Evolutionary conservation across 2,113 vertebrate species (phyloP).

Genomic region (Malurus cyaneus): DNA sequence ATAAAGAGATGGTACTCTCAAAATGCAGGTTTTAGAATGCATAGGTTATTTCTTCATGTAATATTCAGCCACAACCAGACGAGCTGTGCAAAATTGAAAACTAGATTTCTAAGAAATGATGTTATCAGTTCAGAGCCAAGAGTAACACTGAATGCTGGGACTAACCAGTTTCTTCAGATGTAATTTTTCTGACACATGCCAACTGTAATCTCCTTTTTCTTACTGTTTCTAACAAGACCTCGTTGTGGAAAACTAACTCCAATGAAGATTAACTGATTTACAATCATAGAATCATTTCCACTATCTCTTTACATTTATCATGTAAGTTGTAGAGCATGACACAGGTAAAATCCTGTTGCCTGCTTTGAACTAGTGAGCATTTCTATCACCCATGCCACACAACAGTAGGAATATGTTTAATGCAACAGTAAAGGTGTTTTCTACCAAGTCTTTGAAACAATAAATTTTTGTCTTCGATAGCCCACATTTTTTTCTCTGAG

Average conservation of each 20-base stretch:
- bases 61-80: not conserved
- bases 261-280: slow-evolving; percentile 64
- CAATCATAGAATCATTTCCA: slow-evolving; percentile 40
- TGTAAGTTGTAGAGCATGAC: slow-evolving; percentile 38
- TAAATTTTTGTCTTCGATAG: slow-evolving; percentile 37
- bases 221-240: slow-evolving; percentile 34
- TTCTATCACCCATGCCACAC: slow-evolving; percentile 18
- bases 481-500: not conserved
- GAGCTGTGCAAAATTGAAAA: not conserved
- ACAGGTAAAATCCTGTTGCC: slow-evolving; percentile 4
- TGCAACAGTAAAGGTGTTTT: slow-evolving; percentile 39
- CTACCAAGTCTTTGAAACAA: slow-evolving; percentile 2
- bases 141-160: not conserved
- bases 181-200: slow-evolving; percentile 60
- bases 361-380: slow-evolving; percentile 32
- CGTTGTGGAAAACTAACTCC: slow-evolving; percentile 46
- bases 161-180: slow-evolving; percentile 51
- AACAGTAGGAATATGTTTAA: slow-evolving; percentile 61
- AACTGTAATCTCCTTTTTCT: slow-evolving; percentile 19
- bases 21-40: not conserved
- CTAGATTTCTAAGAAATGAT: slow-evolving; percentile 25
- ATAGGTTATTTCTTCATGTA: not conserved
- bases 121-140: slow-evolving; percentile 9
- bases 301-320: slow-evolving; percentile 56
- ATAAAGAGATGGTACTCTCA: not conserved